phyloP scores from a whole-genome alignment of 2,888 invertebrate genomes.

The Aricia artaxerxes region DNA sequence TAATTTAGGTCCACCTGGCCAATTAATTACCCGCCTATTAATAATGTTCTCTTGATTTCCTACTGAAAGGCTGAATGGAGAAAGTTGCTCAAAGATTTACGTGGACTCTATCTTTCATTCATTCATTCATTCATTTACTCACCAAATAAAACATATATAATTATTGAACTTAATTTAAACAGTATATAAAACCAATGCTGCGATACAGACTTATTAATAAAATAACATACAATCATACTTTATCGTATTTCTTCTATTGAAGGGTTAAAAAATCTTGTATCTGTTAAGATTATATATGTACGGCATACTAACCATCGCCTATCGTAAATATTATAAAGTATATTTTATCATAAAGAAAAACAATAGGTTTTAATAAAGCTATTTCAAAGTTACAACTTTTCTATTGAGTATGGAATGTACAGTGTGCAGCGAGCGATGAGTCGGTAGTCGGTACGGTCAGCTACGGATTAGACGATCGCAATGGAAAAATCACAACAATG shows the following conservation, averaged over 20 bases:
- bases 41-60: neutral
- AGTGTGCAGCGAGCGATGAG: conserved; percentile 21
- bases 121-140: too few relatives aligned
- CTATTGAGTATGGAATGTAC: conserved; percentile 8
- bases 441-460: conserved; percentile 32
- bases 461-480: conserved; percentile 37
- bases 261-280: neutral
- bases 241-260: too few relatives aligned
- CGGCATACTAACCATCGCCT: neutral
- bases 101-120: neutral
- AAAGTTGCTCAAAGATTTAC: neutral
- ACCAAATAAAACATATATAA: too few relatives aligned
- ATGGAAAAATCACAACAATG: conserved; percentile 40
- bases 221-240: too few relatives aligned
- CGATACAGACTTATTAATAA: too few relatives aligned
- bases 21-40: conserved; percentile 16
- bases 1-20: neutral
- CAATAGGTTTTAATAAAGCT: neutral
- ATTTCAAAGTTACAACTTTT: neutral
- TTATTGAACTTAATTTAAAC: too few relatives aligned
- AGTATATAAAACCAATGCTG: too few relatives aligned
- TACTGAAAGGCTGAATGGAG: neutral
- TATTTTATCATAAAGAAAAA: neutral
- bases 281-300: neutral
- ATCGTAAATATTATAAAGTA: neutral